phyloP scores from a whole-genome alignment of 1,140 invertebrate genomes.

The Drosophila azteca region DNA sequence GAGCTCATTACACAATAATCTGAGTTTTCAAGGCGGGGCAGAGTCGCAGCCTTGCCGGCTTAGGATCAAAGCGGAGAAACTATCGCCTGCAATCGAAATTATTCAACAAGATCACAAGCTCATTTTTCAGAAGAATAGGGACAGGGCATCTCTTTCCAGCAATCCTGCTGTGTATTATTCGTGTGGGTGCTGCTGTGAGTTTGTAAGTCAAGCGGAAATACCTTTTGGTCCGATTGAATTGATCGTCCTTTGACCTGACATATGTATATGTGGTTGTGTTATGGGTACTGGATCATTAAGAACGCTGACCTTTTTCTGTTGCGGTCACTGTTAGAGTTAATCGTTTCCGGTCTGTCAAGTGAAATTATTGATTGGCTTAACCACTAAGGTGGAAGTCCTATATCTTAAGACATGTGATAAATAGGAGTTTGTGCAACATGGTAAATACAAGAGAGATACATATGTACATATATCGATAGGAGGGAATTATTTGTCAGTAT shows the following conservation, averaged over 20 bases:
- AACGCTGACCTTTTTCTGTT: constrained; percentile 10
- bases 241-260: constrained; percentile 38
- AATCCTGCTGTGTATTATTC: background rate
- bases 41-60: constrained; percentile 23
- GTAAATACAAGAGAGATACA: too few species aligned
- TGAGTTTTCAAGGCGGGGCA: constrained; percentile 10
- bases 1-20: constrained; percentile 79
- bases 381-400: constrained; percentile 31
- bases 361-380: constrained; percentile 59
- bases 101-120: constrained; percentile 74
- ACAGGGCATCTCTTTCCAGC: background rate
- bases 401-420: constrained; percentile 8
- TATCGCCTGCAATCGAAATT: constrained; percentile 31
- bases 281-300: background rate
- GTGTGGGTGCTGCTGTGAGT: background rate
- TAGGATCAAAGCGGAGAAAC: constrained; percentile 42
- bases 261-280: constrained; percentile 18
- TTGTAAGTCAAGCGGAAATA: constrained; percentile 53
- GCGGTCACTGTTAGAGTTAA: constrained; percentile 52
- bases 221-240: constrained; percentile 40
- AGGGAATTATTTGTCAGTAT: too few species aligned
- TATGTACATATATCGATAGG: background rate
- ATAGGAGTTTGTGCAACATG: constrained; percentile 4
- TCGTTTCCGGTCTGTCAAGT: constrained; percentile 61
- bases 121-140: constrained; percentile 66